Percentiles rank a stretch among this genome's conserved stretches.
Evolutionary conservation across 2,113 vertebrate species (phyloP).

Genomic region (Pavo muticus): DNA sequence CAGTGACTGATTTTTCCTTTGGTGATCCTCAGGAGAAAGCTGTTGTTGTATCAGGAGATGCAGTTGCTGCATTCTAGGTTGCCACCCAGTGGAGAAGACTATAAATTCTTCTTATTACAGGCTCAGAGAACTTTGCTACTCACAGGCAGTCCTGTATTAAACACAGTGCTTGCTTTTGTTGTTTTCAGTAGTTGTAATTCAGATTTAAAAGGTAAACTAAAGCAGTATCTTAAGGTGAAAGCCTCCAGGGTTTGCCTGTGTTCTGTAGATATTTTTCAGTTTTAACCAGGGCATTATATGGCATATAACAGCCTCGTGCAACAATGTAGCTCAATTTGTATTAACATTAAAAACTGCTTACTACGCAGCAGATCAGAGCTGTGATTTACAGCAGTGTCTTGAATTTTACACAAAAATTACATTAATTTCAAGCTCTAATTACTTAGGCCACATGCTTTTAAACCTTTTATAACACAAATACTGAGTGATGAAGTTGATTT

Average conservation of each 20-base stretch:
- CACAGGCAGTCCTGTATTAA: neutral
- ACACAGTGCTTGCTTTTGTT: neutral
- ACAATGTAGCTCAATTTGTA: neutral
- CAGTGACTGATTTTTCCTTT: neutral
- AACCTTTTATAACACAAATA: neutral
- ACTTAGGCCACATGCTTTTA: neutral
- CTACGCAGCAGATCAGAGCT: neutral
- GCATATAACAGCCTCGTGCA: neutral
- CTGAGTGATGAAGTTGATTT: neutral
- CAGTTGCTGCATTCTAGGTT: slow-evolving; percentile 61
- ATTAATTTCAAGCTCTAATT: neutral
- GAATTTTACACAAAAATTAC: neutral
- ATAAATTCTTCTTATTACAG: neutral
- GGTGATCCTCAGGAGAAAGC: neutral
- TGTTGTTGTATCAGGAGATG: too few relatives aligned
- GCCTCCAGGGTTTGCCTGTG: neutral
- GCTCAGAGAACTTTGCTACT: neutral
- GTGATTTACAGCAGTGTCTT: neutral
- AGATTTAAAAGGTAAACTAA: neutral
- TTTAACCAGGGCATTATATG: neutral
- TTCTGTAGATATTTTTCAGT: neutral
- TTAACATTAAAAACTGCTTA: neutral
- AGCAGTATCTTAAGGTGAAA: neutral
- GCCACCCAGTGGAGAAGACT: slow-evolving; percentile 76
- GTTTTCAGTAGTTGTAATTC: neutral